Evolutionary conservation across 2,888 invertebrate species (phyloP), one percentile per base, ranked within the genome.

Genomic region (Agonopterix alstromeriana): DNA sequence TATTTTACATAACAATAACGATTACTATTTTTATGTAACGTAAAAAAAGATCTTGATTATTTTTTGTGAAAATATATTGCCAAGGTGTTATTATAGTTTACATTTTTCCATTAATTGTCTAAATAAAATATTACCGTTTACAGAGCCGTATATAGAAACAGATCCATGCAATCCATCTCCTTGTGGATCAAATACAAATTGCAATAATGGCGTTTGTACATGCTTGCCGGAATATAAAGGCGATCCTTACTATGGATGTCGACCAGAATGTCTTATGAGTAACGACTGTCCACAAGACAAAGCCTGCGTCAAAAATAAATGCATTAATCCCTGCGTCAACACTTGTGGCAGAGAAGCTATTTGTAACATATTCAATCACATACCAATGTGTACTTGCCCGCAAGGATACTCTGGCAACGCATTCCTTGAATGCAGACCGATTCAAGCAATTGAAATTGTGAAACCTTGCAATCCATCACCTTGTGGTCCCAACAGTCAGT

Each of bases 251-350:
- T 81, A 89, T 56, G 93, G 93, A 27, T 96, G 95, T 70, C 90
- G 94, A 58, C 95, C 95, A n/a, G 95, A 95, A 80, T 95, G 95
- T 74, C 90, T 95, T 35, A 77, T 93, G 36, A 95, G 93, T 63
- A 86, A 87, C 10, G 95, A 95, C 63, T 96, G 95, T 70, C 77
- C 92, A 7, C 89, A 91, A 57, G 89, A 93, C 63, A 91, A 90
- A 68, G 93, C 94, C 38, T 95, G 95, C 63, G 80, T 92, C 2
- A 89, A 90, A 72, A 93, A 92, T 65, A 94, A 94, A 81, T 96
- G 96, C 66, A 70, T 89, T 43, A 93, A 96, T 77, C 95, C 96
- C 35, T 96, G 96, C 65, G 83, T 91, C 8, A 93, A 93, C 59
- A 93, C 93, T 27, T 96, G 96, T 70, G 96, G 95, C 1, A 80